These are phyloP conservation scores for Drosophila truncata DNA, from an alignment of 1,140 invertebrate genomes.

Conservation along the genomic window DNA sequence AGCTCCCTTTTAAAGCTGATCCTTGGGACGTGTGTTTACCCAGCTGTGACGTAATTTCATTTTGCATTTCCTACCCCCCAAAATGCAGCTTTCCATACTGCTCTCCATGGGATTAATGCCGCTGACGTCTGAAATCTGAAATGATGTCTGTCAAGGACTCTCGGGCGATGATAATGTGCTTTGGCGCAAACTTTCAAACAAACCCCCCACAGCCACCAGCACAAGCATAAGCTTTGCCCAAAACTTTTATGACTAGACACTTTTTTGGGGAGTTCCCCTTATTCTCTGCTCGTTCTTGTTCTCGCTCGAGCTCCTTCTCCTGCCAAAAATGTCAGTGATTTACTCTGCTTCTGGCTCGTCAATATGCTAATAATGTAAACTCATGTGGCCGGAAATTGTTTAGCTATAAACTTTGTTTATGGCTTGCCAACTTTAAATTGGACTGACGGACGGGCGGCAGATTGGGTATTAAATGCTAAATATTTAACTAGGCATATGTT, in stretches of 20 bases:
- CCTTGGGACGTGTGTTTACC: constrained; percentile 50
- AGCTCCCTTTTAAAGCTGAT: constrained; percentile 40
- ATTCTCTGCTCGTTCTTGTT: background rate
- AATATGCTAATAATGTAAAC: constrained; percentile 78
- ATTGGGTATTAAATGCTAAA: constrained; percentile 47
- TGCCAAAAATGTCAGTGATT: constrained; percentile 18
- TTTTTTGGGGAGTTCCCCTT: constrained; percentile 50
- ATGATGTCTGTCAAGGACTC: constrained; percentile 58
- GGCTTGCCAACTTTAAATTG: constrained; percentile 52
- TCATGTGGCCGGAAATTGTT: constrained; percentile 76
- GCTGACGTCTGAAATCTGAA: constrained; percentile 56
- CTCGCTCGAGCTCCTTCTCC: background rate
- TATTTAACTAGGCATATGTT: constrained; percentile 55
- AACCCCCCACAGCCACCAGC: constrained; percentile 36
- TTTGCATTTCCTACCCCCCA: constrained; percentile 41
- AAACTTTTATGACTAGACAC: constrained; percentile 80
- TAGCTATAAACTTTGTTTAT: constrained; percentile 77
- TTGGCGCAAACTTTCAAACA: constrained; percentile 61
- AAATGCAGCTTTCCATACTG: constrained; percentile 6
- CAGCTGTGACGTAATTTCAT: constrained; percentile 76
- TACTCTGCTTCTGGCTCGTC: constrained; percentile 56
- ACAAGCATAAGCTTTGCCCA: constrained; percentile 44
- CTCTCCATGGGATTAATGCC: constrained; percentile 52
- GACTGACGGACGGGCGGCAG: constrained; percentile 22
- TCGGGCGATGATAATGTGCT: constrained; percentile 69